Conservation (phyloP, 2,113 vertebrate genomes). For the Bos taurus region DNA sequence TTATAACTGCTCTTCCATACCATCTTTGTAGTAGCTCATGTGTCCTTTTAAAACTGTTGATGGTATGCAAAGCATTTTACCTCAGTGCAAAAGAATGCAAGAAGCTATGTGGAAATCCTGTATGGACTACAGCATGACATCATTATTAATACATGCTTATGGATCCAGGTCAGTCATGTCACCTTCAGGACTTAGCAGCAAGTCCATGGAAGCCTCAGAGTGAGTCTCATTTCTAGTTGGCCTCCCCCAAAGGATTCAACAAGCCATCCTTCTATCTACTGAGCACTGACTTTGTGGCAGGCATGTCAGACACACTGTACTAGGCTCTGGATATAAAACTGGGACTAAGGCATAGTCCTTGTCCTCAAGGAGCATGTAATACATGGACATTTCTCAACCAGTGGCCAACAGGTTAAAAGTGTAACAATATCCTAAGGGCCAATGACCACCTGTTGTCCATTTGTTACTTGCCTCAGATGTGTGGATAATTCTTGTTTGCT, state of each 20-base stretch:
- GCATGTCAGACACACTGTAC: neutral
- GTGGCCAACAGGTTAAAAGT: neutral
- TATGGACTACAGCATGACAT: neutral
- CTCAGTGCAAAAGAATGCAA: neutral
- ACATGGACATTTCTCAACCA: neutral
- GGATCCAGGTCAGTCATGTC: neutral
- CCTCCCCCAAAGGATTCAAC: neutral
- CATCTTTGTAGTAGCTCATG: neutral
- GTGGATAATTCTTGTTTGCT: neutral
- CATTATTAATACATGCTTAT: neutral
- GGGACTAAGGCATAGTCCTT: neutral
- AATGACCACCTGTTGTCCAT: neutral
- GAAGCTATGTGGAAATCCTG: slow-evolving; percentile 5
- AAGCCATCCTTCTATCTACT: neutral
- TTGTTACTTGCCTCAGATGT: neutral
- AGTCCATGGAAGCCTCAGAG: neutral
- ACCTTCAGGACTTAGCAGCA: neutral
- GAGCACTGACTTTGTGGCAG: neutral
- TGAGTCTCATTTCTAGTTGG: neutral
- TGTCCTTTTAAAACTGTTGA: neutral
- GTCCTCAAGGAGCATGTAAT: neutral
- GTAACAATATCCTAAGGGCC: neutral
- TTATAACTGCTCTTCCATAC: neutral
- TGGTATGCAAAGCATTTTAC: neutral
- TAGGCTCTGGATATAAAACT: neutral